Evolutionary conservation across 2,113 vertebrate species (phyloP), one percentile per base, ranked within the genome.

Genomic region (Ramphastos sulfuratus): DNA sequence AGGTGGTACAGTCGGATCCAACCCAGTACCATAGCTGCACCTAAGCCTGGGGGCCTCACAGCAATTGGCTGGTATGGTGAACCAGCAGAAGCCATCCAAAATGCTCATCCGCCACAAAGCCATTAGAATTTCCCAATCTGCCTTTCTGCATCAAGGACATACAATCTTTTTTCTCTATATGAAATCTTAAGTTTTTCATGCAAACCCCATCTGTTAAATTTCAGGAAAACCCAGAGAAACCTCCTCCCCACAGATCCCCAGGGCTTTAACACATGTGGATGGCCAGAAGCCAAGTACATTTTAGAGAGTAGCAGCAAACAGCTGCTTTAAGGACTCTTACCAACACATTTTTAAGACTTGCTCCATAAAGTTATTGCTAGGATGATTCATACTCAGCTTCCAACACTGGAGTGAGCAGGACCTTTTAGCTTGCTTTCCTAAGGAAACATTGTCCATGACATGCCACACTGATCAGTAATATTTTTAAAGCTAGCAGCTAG

Each of bases 261-360:
- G 50, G 73, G 69, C 17, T 72, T 74, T 87, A 77, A 65, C n/a
- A 59, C 69, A 55, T 48, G 66, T 44, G 67, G 37, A 44, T 92
- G 76, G 65, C 61, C 76, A 85, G 69, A 77, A 81, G 76, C 73
- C 93, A 91, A 83, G 63, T 37, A 81, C 66, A 71, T 91, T 92
- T 88, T 31, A 59, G 44, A 87, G 35, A 96, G 30, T 27, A 92
- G 79, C 54, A 69, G 30, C 46, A 90, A 94, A 86, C 76, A 92
- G 71, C 69, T 95, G 72, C 67, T 83, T 83, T 94, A 89, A 79
- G 91, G 82, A 37, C 48, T 81, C 52, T 63, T 81, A 39, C 23
- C 30, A 82, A 74, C 12, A 31, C 52, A 37, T 39, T 55, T 76
- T 82, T 52, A 80, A 81, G 33, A 77, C 31, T 67, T 74, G 37